A percentile compares a stretch with the other conserved stretches of the same genome.
These are phyloP conservation scores for Lapara coniferarum DNA, from an alignment of 2,888 invertebrate genomes.

Conservation along the genomic window DNA sequence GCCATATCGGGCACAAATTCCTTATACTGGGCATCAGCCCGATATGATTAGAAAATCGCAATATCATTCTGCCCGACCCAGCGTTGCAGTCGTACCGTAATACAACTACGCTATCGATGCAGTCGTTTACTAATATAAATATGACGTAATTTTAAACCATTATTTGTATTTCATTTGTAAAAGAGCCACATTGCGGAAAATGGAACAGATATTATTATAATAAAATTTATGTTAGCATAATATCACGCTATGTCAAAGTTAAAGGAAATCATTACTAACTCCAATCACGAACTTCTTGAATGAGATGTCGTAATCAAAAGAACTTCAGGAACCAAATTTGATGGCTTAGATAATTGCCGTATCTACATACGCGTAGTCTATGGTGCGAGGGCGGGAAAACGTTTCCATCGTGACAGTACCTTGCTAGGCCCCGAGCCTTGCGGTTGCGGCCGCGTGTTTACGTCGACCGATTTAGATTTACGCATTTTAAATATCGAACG, in stretches of 20 bases:
- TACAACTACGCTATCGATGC: too few species aligned
- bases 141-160: too few species aligned
- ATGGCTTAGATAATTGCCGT: constrained; percentile 21
- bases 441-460: constrained; percentile 45
- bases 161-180: background rate
- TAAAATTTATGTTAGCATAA: background rate
- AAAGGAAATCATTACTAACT: constrained; percentile 5
- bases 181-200: background rate
- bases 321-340: constrained; percentile 1
- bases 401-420: constrained; percentile 61
- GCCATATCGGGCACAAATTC: too few species aligned
- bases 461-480: constrained; percentile 33
- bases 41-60: too few species aligned
- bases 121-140: too few species aligned
- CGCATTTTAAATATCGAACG: constrained; percentile 18
- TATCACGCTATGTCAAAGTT: background rate
- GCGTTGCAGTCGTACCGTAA: too few species aligned
- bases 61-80: too few species aligned
- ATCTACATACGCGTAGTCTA: constrained; percentile 52
- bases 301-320: constrained; percentile 8
- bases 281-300: background rate
- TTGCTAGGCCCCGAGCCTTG: constrained; percentile 56
- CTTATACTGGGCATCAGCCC: too few species aligned
- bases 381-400: constrained; percentile 67
- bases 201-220: background rate